Base-by-base conservation (phyloP, 1,140 invertebrate species). In the Trigoniulus corallinus region DNA sequence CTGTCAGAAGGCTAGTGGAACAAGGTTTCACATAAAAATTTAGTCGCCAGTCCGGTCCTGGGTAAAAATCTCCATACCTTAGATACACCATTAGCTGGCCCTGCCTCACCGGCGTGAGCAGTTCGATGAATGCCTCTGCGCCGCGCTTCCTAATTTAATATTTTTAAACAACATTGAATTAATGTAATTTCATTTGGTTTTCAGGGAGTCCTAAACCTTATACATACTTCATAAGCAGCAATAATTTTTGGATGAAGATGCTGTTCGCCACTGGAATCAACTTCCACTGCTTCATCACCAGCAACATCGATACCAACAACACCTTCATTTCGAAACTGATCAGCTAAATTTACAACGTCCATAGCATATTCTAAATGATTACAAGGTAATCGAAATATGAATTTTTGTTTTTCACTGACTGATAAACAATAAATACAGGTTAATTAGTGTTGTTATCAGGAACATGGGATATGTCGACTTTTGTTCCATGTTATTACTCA, bases 251-350 rank as follows among this genome's bases (percentile, higher is more conserved):
- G 42, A 7, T 21, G 42, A 29, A 46, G 12, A 61, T n/a, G 51
- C 45, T 39, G 51, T 52, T 53, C 62, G 58, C 24, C 62, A 58
- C 10, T 60, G 15, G 7, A 7, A 34, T 34, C 29, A 15, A 34
- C 50, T 34, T 62, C 58, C n/a, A 55, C 60, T 3, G 62, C 62
- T 55, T 75, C 74, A 34, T 69, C 62, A 20, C 74, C 74, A 25
- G 75, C 75, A 23, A 77, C 64, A 58, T 79, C 77, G 52, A 79
- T 75, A 15, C 66, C 77, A 20, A 77, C 74, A 3, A 79, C 74
- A 12, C 74, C 74, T 21, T 68, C 54, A 39, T 64, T 54, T 48
- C 63, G 58, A 53, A 67, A 74, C 46, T 68, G 63, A 18, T 67
- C 56, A 61, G 72, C 72, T 7, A 76, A 57, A 21, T 66, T 54